A percentile compares a stretch with the other conserved stretches of the same genome.
phyloP scores from a whole-genome alignment of 2,888 invertebrate species.

The Clepsis dumicolana region DNA sequence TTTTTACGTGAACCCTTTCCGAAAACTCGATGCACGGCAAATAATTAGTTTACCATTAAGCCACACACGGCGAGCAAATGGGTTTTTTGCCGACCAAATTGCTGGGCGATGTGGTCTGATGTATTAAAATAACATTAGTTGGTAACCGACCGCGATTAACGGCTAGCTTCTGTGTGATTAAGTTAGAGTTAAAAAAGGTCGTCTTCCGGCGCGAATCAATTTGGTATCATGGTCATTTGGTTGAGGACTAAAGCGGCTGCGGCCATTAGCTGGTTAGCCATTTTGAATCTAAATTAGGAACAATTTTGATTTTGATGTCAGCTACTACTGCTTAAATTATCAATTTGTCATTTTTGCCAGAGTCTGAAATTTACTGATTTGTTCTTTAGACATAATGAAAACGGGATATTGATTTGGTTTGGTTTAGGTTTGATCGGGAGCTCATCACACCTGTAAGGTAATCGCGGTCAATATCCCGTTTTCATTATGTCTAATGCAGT shows the following conservation, averaged over 20 bases:
- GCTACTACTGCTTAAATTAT: neutral
- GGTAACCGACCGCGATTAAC: constrained; percentile 45
- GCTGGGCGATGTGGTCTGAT: constrained; percentile 59
- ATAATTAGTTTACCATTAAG: constrained; percentile 77
- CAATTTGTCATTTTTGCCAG: no score
- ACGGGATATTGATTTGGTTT: no score
- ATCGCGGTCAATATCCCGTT: no score
- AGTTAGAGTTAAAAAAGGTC: constrained; percentile 42
- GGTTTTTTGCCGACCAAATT: constrained; percentile 76
- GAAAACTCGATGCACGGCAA: constrained; percentile 54
- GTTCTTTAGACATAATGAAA: no score
- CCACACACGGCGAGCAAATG: constrained; percentile 75
- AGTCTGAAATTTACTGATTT: no score
- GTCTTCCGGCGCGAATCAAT: constrained; percentile 43
- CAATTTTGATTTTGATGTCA: neutral
- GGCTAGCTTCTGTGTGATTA: constrained; percentile 42
- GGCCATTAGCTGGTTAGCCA: no score
- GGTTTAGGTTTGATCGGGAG: no score
- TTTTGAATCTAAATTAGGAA: neutral
- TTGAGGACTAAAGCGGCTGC: constrained; percentile 26
- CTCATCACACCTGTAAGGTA: no score
- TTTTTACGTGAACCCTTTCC: constrained; percentile 50
- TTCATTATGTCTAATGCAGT: no score
- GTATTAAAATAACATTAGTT: constrained; percentile 82
- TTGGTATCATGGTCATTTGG: constrained; percentile 29